A percentile compares a stretch with the other conserved stretches of the same genome.
These are phyloP conservation scores for Chloroceryle amazona DNA, from an alignment of 2,797 vertebrate species.

Conservation along the genomic window DNA sequence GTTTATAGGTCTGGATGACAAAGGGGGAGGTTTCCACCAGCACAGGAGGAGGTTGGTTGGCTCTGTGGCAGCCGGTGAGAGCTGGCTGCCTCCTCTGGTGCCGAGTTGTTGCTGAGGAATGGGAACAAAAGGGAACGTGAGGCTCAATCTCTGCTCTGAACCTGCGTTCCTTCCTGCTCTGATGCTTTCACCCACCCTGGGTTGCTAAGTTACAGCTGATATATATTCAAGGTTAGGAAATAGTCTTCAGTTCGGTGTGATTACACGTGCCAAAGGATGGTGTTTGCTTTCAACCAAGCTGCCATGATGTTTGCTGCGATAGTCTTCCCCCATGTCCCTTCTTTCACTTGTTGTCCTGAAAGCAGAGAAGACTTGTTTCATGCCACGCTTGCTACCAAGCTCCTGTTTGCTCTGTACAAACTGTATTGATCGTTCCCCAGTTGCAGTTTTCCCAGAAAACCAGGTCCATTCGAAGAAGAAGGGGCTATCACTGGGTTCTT, in stretches of 20 bases:
- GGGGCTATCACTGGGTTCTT: not conserved
- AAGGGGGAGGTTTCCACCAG: not conserved
- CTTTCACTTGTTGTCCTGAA: not conserved
- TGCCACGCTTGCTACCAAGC: rapidly evolving
- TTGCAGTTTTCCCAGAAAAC: not conserved
- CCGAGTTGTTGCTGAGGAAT: not conserved
- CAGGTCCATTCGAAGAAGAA: not conserved
- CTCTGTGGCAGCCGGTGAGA: rapidly evolving
- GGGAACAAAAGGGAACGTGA: not conserved
- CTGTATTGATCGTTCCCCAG: not conserved
- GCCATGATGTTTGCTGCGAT: not conserved
- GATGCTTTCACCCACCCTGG: not conserved
- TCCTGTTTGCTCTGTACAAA: not conserved
- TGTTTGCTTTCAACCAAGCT: not conserved
- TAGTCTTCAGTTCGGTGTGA: not conserved
- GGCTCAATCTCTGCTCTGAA: not conserved
- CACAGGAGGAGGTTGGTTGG: not conserved
- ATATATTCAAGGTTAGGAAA: not conserved
- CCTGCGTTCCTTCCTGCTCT: not conserved
- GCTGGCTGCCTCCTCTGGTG: not conserved
- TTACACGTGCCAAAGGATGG: not conserved
- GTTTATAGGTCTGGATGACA: not conserved
- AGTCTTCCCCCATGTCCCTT: not conserved
- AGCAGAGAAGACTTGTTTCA: not conserved
- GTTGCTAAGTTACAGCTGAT: conserved; percentile 30